Conservation (phyloP, 2,888 invertebrate genomes). For the Kuschelorhynchus macadamiae region DNA sequence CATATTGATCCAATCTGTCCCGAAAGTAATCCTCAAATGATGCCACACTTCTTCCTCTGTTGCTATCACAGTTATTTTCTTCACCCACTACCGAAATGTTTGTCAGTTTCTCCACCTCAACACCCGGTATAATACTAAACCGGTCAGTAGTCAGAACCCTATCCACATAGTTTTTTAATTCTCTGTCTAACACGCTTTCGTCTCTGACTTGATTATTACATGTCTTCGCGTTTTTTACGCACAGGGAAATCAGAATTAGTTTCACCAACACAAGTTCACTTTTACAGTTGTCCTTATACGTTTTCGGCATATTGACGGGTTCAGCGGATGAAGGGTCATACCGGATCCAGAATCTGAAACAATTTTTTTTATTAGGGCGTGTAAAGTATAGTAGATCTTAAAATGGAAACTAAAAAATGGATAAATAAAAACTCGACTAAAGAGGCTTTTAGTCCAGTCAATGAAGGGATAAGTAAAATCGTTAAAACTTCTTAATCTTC, state of each 20-base stretch:
- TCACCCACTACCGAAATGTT: slow-evolving; percentile 47
- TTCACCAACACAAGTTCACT: slow-evolving; percentile 55
- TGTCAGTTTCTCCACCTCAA: slow-evolving; percentile 68
- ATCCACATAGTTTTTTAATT: slow-evolving; percentile 74
- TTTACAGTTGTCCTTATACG: slow-evolving; percentile 39
- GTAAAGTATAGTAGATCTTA: too few relatives aligned
- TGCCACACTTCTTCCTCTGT: slow-evolving; percentile 68
- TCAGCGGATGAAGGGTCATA: slow-evolving; percentile 51
- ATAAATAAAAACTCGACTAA: too few relatives aligned
- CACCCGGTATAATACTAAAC: slow-evolving; percentile 74
- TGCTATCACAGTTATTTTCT: slow-evolving; percentile 61
- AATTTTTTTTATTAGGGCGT: too few relatives aligned
- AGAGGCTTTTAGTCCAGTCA: too few relatives aligned
- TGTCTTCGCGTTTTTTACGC: slow-evolving; percentile 52
- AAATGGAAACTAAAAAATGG: too few relatives aligned
- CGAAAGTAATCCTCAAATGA: slow-evolving; percentile 70
- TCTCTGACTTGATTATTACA: slow-evolving; percentile 52
- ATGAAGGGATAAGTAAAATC: too few relatives aligned
- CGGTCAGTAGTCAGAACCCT: slow-evolving; percentile 72
- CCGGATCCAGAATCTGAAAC: slow-evolving; percentile 37
- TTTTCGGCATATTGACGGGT: slow-evolving; percentile 58
- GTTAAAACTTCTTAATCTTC: too few relatives aligned
- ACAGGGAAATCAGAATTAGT: slow-evolving; percentile 54
- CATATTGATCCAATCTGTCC: slow-evolving; percentile 74
- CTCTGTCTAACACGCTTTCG: slow-evolving; percentile 68